phyloP scores from a whole-genome alignment of 2,888 invertebrate species.

The Ophonus ardosiacus region DNA sequence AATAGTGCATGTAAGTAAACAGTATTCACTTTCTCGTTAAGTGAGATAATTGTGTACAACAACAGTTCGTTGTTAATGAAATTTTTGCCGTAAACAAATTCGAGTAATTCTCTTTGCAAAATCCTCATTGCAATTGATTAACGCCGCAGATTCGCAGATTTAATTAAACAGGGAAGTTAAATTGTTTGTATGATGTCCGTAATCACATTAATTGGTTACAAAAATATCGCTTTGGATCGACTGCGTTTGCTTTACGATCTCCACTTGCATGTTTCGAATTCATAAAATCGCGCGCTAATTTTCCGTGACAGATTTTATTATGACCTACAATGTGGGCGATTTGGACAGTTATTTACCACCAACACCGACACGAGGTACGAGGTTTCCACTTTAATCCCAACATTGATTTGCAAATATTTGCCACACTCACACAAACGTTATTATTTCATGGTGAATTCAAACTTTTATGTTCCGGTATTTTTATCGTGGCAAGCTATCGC shows the following conservation, averaged over 20 bases:
- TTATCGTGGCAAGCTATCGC: too few relatives aligned
- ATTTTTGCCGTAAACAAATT: conserved; percentile 32
- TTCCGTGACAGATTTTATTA: conserved; percentile 31
- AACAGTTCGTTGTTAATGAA: conserved; percentile 17
- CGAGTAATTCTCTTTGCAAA: conserved; percentile 33
- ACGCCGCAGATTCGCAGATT: conserved; percentile 55
- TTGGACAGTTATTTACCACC: background rate
- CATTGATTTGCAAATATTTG: conserved; percentile 3
- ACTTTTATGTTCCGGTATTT: background rate
- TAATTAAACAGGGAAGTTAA: conserved; percentile 58
- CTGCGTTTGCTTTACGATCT: conserved; percentile 27
- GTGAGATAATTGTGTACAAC: background rate
- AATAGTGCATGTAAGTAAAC: background rate
- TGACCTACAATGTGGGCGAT: conserved; percentile 3
- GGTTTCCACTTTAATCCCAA: background rate
- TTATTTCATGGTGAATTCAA: background rate
- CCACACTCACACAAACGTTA: background rate
- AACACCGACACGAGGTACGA: background rate
- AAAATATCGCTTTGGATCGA: conserved; percentile 42
- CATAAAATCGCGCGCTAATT: conserved; percentile 38
- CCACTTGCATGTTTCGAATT: conserved; percentile 1
- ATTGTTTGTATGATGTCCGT: conserved; percentile 58
- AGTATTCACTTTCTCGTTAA: background rate
- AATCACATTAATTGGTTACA: conserved; percentile 60
- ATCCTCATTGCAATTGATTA: conserved; percentile 56